phyloP scores from a whole-genome alignment of 2,888 invertebrate species.

The Torymus auratus region DNA sequence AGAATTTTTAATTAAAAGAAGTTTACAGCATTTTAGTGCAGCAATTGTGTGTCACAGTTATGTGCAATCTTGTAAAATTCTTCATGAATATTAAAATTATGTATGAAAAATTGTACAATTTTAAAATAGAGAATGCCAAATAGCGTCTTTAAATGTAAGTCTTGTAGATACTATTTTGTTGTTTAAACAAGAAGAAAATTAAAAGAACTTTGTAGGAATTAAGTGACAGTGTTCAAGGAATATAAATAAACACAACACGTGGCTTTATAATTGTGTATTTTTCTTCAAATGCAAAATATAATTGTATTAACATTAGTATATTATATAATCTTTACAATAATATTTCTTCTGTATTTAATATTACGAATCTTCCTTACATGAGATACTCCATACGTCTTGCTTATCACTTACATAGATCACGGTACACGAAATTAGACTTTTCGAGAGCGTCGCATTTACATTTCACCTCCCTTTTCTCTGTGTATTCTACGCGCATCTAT shows the following conservation, averaged over 20 bases:
- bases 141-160: too few relatives aligned
- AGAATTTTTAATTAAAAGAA: too few relatives aligned
- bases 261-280: conserved; percentile 54
- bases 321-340: conserved; percentile 56
- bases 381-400: conserved; percentile 13
- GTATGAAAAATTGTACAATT: too few relatives aligned
- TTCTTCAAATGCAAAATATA: conserved; percentile 60
- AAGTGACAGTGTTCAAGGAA: neutral
- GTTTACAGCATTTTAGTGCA: too few relatives aligned
- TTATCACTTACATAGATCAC: conserved; percentile 17
- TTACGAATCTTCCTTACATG: conserved; percentile 29
- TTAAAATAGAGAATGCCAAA: too few relatives aligned
- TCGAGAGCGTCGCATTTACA: conserved; percentile 30
- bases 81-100: too few relatives aligned
- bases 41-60: too few relatives aligned
- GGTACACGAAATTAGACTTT: conserved; percentile 28
- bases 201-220: too few relatives aligned
- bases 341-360: conserved; percentile 36
- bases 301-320: conserved; percentile 58
- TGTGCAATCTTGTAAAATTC: too few relatives aligned
- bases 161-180: too few relatives aligned
- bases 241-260: conserved; percentile 24
- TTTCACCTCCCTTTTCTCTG: neutral
- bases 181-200: too few relatives aligned
- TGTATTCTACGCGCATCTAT: too few relatives aligned